Evolutionary conservation across 2,888 invertebrate species (phyloP).

Genomic region (Schrankia costaestrigalis): DNA sequence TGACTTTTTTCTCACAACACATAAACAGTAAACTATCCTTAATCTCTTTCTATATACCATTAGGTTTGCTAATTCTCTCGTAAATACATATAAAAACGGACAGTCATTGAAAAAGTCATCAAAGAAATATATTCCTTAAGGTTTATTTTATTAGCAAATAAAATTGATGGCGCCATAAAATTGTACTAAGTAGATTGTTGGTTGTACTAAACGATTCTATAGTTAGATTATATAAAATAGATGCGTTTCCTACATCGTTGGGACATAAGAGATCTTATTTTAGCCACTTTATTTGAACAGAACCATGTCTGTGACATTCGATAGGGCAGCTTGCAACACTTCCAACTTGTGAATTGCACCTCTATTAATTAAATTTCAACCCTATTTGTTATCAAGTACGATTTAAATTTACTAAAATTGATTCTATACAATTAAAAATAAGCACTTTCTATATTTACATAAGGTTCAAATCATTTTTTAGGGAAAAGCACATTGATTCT

Average conservation of each 20-base stretch:
- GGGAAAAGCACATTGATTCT: constrained; percentile 34
- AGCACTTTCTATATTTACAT: constrained; percentile 36
- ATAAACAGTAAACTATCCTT: neutral
- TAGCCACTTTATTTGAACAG: constrained; percentile 63
- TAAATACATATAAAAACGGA: too few relatives aligned
- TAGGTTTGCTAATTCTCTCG: too few relatives aligned
- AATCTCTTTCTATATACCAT: neutral
- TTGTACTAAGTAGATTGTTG: constrained; percentile 42
- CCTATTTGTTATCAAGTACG: constrained; percentile 27
- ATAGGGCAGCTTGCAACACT: constrained; percentile 61
- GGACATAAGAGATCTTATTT: constrained; percentile 66
- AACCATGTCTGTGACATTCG: constrained; percentile 61
- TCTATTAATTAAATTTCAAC: constrained; percentile 34
- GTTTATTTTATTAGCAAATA: constrained; percentile 15
- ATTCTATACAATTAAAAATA: constrained; percentile 42
- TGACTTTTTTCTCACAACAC: too few relatives aligned
- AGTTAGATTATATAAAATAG: constrained; percentile 50
- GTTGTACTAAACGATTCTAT: constrained; percentile 43
- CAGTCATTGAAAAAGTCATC: constrained; percentile 3
- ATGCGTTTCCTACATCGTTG: constrained; percentile 51
- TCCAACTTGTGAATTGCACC: constrained; percentile 31
- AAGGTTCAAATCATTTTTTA: constrained; percentile 48
- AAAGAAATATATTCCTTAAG: constrained; percentile 4
- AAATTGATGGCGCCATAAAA: constrained; percentile 24
- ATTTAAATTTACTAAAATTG: constrained; percentile 20